Conservation (phyloP, 2,113 vertebrate genomes). For the Xenopus laevis region DNA sequence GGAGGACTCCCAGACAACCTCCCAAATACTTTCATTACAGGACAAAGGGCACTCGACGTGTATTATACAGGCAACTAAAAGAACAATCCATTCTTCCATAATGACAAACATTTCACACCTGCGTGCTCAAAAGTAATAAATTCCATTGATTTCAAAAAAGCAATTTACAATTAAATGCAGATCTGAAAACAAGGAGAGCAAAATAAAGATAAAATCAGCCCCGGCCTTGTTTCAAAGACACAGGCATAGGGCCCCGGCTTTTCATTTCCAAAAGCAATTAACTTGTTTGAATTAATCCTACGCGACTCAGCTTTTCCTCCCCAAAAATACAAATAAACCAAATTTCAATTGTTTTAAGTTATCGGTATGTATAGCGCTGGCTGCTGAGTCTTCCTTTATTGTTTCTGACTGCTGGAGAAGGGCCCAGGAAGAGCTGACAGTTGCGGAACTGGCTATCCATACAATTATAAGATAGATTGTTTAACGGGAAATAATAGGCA, state of each 20-base stretch:
- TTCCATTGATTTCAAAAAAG: constrained; percentile 59
- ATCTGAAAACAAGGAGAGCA: constrained; percentile 56
- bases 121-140: constrained; percentile 59
- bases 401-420: too few relatives aligned
- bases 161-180: constrained; percentile 64
- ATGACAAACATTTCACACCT: constrained; percentile 60
- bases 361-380: too few relatives aligned
- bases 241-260: background rate
- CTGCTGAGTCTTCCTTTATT: too few relatives aligned
- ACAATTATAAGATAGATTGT: too few relatives aligned
- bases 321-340: too few relatives aligned
- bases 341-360: too few relatives aligned
- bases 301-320: background rate
- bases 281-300: constrained; percentile 11
- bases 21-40: constrained; percentile 28
- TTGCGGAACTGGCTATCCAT: too few relatives aligned
- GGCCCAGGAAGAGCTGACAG: too few relatives aligned
- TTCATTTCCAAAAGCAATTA: constrained; percentile 27
- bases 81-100: constrained; percentile 58
- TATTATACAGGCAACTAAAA: constrained; percentile 52
- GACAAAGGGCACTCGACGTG: constrained; percentile 40
- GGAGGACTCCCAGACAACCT: background rate
- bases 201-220: constrained; percentile 18
- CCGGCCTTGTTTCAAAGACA: background rate
- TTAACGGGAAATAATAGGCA: too few relatives aligned